phyloP scores from a whole-genome alignment of 2,888 invertebrate species.

The Cyaniris semiargus region DNA sequence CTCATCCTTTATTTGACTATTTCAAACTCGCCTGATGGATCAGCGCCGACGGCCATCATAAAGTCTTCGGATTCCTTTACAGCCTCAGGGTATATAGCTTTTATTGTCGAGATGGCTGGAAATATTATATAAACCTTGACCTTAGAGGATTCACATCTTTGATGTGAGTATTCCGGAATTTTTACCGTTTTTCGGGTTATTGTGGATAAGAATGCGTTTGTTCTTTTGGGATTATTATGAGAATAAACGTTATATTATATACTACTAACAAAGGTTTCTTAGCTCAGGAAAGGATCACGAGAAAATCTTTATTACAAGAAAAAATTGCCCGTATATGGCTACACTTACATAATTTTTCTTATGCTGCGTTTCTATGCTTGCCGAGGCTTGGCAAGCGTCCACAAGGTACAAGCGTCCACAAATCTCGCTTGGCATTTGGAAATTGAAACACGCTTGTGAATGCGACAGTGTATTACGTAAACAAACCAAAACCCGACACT shows the following conservation, averaged over 20 bases:
- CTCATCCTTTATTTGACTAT: constrained; percentile 24
- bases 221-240: not conserved
- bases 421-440: too few species aligned
- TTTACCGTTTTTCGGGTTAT: not conserved
- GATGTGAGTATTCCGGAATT: not conserved
- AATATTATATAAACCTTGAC: constrained; percentile 1
- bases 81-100: not conserved
- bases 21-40: constrained; percentile 27
- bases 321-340: too few species aligned
- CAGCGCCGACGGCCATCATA: constrained; percentile 1
- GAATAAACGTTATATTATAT: not conserved
- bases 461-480: too few species aligned
- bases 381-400: too few species aligned
- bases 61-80: constrained; percentile 9
- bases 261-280: not conserved
- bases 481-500: too few species aligned
- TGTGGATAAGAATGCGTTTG: not conserved
- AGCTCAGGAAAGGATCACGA: not conserved
- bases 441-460: too few species aligned
- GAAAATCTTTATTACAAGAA: too few species aligned
- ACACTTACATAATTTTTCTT: too few species aligned
- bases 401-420: too few species aligned
- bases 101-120: not conserved
- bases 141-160: not conserved
- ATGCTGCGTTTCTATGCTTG: too few species aligned